These are phyloP conservation scores for Aleadryas rufinucha DNA, from an alignment of 2,113 vertebrate genomes.

Conservation along the genomic window DNA sequence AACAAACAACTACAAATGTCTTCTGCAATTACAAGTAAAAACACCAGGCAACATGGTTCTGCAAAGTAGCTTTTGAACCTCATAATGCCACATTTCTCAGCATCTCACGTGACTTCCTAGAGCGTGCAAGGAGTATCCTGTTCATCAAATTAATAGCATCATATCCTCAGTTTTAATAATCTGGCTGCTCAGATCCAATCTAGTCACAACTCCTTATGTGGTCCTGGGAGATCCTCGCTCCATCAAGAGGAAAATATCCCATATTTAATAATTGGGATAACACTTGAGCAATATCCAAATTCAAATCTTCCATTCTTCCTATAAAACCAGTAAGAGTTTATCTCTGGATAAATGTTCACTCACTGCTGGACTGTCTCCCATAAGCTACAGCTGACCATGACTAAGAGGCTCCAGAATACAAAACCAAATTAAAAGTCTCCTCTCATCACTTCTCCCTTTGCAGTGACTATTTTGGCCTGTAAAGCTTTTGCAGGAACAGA, in stretches of 20 bases:
- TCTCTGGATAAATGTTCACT: not conserved
- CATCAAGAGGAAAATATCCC: not conserved
- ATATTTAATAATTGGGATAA: accelerated
- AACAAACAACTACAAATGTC: not conserved
- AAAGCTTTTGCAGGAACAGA: not conserved
- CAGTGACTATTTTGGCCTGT: accelerated
- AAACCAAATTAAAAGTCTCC: not conserved
- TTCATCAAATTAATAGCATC: not conserved
- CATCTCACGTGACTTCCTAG: not conserved
- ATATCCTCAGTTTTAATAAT: not conserved
- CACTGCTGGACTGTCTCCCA: not conserved
- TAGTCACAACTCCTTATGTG: not conserved
- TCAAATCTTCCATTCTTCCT: not conserved
- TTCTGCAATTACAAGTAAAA: not conserved
- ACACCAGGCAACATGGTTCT: not conserved
- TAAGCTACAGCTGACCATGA: not conserved
- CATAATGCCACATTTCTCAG: not conserved
- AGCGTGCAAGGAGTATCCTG: not conserved
- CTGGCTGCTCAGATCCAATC: not conserved
- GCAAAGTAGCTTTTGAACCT: not conserved
- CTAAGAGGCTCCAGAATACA: not conserved
- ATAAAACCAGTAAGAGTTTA: not conserved
- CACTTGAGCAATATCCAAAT: not conserved
- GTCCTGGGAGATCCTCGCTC: not conserved
- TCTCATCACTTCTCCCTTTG: not conserved